phyloP scores from a whole-genome alignment of 2,113 vertebrate genomes.

The Apodemus speciosus region DNA sequence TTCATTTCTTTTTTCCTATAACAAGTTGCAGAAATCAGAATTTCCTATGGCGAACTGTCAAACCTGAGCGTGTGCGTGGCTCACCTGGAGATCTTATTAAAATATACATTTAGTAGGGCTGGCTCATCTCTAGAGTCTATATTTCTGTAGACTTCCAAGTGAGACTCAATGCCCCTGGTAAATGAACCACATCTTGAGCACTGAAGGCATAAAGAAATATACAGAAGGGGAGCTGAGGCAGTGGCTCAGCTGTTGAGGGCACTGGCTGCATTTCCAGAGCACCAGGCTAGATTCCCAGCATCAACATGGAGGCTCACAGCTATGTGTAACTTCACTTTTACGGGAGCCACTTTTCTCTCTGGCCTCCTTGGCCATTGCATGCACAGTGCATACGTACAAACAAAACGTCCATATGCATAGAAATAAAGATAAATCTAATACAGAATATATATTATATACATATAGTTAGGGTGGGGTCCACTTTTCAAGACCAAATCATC shows the following conservation, averaged over 20 bases:
- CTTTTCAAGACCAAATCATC: slow-evolving; percentile 9
- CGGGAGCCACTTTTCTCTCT: background rate
- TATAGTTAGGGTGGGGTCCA: background rate
- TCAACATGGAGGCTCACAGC: too few relatives aligned
- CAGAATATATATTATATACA: background rate
- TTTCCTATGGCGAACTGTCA: background rate
- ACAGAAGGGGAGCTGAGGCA: background rate
- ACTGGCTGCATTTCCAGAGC: background rate
- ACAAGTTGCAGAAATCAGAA: background rate
- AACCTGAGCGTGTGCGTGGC: accelerated
- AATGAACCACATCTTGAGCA: background rate
- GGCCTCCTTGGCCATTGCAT: background rate
- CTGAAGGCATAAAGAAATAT: background rate
- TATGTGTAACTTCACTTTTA: background rate
- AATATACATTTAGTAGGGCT: background rate
- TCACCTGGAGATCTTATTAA: slow-evolving; percentile 14
- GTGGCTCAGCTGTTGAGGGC: background rate
- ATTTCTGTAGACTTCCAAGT: background rate
- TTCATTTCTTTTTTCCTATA: slow-evolving; percentile 1
- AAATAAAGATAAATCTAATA: background rate
- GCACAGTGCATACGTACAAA: background rate
- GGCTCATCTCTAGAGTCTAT: background rate
- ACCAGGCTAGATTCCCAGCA: background rate
- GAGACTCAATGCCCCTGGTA: background rate
- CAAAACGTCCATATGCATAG: background rate